Evolutionary conservation across 2,888 invertebrate genomes (phyloP), one percentile per base, ranked within the genome.

Genomic region (Carcina quercana): DNA sequence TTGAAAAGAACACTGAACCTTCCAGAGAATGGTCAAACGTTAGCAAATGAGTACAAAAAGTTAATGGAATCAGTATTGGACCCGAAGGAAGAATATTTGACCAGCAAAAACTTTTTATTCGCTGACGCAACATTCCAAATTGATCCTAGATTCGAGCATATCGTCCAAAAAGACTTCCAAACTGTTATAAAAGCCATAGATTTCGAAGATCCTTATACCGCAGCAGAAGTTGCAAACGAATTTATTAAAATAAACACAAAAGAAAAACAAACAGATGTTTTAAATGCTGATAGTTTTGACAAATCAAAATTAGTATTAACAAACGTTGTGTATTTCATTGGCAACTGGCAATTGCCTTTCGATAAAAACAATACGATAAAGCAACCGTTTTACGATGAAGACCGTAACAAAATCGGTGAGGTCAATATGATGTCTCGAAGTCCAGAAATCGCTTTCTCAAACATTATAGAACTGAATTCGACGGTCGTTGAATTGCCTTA

Each of bases 361-460:
- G 88, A 91, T 47, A 55, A 47, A 27, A 61, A 85, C 0, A 78
- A 82, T 2, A 91, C 91, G 0, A 59, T 47, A 1, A 35, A 56
- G 1, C 87, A 88, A 42, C 63, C 80, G 0, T 91, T 91, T 51
- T 87, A 82, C 46, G 80, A 88, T 46, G 89, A 89, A 41, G 61
- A 80, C 14, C 85, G 80, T 22, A 54, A 63, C 4, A 53, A 69
- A n/a, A 53, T 83, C 8, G 87, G 87, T 0, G 61, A 75, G 37
- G 90, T 92, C 0, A 86, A 89, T 34, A 93, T 94, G 92, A 94
- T 94, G 93, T 86, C 84, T 40, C 87, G 88, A 45, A 78, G 84
- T 41, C 86, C 83, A 1, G 61, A 75, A 26, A 88, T 88, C 28
- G 82, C 87, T 0, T 91, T 85, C 52, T 82, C 86, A 1, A 80